Conservation (phyloP, 2,888 invertebrate species). For the Lamellibrachia columna region DNA sequence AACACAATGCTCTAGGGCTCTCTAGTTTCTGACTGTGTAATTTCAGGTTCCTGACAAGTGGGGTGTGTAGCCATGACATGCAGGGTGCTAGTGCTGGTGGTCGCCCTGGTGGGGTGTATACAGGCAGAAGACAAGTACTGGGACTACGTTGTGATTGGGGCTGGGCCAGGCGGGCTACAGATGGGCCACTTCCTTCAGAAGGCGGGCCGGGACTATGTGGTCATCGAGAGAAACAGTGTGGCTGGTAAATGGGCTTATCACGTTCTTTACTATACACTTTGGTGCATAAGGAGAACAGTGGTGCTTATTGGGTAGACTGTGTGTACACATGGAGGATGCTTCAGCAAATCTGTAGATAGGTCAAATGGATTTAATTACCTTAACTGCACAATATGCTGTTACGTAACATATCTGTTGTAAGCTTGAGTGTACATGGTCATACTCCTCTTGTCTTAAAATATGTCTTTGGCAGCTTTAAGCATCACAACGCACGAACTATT, state of each 20-base stretch:
- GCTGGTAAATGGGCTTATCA: slow-evolving; percentile 35
- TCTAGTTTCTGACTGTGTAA: not conserved
- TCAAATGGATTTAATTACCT: too few relatives aligned
- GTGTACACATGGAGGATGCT: too few relatives aligned
- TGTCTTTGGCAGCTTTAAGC: too few relatives aligned
- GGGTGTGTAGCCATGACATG: not conserved
- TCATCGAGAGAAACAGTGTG: slow-evolving; percentile 56
- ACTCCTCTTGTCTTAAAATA: too few relatives aligned
- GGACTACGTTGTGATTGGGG: slow-evolving; percentile 67
- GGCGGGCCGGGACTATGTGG: slow-evolving; percentile 63
- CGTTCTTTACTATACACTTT: not conserved
- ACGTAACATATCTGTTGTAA: too few relatives aligned
- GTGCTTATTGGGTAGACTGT: too few relatives aligned
- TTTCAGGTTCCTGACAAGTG: not conserved
- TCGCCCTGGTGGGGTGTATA: not conserved
- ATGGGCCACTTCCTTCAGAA: slow-evolving; percentile 64
- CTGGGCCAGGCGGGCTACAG: slow-evolving; percentile 67
- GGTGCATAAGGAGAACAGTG: too few relatives aligned
- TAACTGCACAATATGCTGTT: too few relatives aligned
- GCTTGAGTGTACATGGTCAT: too few relatives aligned
- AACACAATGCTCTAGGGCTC: too few relatives aligned
- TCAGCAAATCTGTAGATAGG: too few relatives aligned
- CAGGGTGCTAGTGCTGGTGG: not conserved
- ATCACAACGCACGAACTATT: too few relatives aligned
- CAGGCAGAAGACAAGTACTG: slow-evolving; percentile 23